These are phyloP conservation scores for Acipenser oxyrinchus DNA, from an alignment of 2,797 vertebrate genomes.

Conservation along the genomic window DNA sequence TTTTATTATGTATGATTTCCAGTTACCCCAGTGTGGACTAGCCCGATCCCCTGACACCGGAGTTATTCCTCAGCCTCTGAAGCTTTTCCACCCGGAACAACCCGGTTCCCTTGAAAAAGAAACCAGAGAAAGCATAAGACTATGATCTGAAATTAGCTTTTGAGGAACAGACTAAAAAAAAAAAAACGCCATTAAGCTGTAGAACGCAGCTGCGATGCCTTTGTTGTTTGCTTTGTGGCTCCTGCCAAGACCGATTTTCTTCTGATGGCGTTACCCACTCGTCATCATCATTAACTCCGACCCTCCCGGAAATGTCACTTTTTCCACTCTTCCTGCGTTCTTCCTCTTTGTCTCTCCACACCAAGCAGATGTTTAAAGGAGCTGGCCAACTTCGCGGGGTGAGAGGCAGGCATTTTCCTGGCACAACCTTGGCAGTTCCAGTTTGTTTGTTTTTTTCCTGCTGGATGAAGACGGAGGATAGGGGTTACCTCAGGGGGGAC, in stretches of 20 bases:
- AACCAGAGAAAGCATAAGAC: neutral
- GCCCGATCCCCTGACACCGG: constrained; percentile 29
- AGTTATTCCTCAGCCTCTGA: constrained; percentile 14
- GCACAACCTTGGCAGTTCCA: too few relatives aligned
- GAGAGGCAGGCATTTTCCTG: neutral
- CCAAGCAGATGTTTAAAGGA: constrained; percentile 18
- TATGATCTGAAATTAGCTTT: neutral
- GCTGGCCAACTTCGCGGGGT: constrained; percentile 11
- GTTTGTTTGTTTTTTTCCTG: too few relatives aligned
- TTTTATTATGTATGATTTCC: constrained; percentile 15
- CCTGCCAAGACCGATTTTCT: constrained; percentile 38
- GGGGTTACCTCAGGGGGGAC: too few relatives aligned
- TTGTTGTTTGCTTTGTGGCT: constrained; percentile 36
- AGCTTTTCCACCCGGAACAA: constrained; percentile 2
- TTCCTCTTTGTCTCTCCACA: constrained; percentile 19
- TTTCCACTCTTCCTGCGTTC: constrained; percentile 28
- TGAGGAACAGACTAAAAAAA: constrained; percentile 19
- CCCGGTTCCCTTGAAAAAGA: neutral
- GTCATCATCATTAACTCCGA: constrained; percentile 36
- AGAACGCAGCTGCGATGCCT: constrained; percentile 26
- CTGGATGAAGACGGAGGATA: too few relatives aligned
- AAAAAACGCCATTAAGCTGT: constrained; percentile 29
- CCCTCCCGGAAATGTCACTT: constrained; percentile 35
- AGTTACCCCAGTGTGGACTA: constrained; percentile 35
- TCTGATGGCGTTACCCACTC: constrained; percentile 24